Conservation (phyloP, 2,797 vertebrate genomes). For the Poecile montanus region DNA sequence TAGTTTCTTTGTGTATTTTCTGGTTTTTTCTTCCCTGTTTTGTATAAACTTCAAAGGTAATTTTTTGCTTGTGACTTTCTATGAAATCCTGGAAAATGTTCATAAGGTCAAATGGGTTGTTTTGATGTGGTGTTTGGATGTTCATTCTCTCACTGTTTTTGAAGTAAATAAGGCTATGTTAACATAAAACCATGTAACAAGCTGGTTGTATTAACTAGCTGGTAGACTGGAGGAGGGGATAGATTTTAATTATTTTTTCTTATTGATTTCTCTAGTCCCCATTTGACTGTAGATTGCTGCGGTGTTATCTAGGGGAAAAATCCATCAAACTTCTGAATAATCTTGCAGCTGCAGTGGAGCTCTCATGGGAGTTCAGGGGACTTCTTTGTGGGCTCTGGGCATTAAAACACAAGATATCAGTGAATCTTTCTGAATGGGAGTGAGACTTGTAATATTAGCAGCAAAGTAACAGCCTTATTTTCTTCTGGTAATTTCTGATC, state of each 20-base stretch:
- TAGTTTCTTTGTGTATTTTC: not conserved
- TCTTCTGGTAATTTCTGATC: not conserved
- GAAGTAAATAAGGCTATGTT: not conserved
- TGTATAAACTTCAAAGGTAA: not conserved
- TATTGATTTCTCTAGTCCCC: not conserved
- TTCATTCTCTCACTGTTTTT: not conserved
- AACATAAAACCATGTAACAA: not conserved
- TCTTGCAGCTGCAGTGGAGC: not conserved
- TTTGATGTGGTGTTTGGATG: not conserved
- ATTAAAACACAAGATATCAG: not conserved
- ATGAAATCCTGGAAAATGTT: not conserved
- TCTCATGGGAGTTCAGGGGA: rapidly evolving
- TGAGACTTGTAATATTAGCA: not conserved
- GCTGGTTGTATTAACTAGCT: not conserved
- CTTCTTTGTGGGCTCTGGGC: not conserved
- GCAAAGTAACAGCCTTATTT: not conserved
- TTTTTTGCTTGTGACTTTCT: not conserved
- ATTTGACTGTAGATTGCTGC: not conserved
- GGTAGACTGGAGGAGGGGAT: not conserved
- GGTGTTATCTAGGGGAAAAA: not conserved
- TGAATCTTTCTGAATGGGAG: not conserved
- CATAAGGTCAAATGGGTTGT: not conserved
- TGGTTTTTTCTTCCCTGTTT: not conserved
- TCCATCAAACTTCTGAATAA: not conserved
- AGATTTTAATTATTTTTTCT: not conserved